phyloP scores from a whole-genome alignment of 1,140 invertebrate genomes.

The Drosophila bifasciata region DNA sequence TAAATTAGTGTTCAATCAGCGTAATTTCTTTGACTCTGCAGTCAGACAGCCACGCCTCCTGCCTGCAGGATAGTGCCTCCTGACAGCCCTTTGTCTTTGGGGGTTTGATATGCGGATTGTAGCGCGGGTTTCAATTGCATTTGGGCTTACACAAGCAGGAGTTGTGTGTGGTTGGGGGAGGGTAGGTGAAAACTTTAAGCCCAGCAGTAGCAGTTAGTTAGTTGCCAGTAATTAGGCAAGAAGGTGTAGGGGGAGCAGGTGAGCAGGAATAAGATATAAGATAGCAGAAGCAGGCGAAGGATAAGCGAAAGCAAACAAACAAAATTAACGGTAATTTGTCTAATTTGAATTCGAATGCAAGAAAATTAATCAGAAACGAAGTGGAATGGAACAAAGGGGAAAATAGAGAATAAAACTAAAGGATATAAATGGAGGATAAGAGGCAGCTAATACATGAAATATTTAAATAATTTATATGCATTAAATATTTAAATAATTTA shows the following conservation, averaged over 20 bases:
- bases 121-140: slow-evolving; percentile 66
- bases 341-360: slow-evolving; percentile 68
- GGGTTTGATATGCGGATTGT: slow-evolving; percentile 52
- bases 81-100: slow-evolving; percentile 40
- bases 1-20: slow-evolving; percentile 82
- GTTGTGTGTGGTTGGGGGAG: slow-evolving; percentile 19
- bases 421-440: no score
- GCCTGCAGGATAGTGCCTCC: slow-evolving; percentile 12
- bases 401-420: no score
- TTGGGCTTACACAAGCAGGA: not conserved
- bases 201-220: slow-evolving; percentile 29
- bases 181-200: slow-evolving; percentile 56
- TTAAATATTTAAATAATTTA: no score
- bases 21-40: slow-evolving; percentile 73
- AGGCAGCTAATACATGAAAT: no score
- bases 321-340: slow-evolving; percentile 70
- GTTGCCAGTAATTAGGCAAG: slow-evolving; percentile 71
- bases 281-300: not conserved
- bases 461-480: no score
- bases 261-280: not conserved
- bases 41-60: slow-evolving; percentile 36
- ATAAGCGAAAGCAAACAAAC: slow-evolving; percentile 25
- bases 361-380: slow-evolving; percentile 15
- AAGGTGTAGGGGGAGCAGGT: slow-evolving; percentile 10
- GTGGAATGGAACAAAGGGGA: not conserved